phyloP scores from a whole-genome alignment of 2,888 invertebrate genomes.

The Panzeria rudis region DNA sequence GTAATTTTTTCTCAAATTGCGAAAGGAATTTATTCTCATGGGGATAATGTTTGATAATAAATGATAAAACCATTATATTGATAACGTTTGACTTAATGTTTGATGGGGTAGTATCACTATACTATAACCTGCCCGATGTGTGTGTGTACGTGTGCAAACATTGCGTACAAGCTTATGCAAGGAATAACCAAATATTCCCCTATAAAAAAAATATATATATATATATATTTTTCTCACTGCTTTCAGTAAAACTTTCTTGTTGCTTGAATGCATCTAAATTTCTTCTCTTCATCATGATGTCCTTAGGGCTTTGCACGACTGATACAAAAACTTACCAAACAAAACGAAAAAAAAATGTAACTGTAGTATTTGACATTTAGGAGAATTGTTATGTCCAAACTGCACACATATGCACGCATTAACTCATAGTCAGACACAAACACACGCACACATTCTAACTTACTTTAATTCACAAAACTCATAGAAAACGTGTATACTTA shows the following conservation, averaged over 20 bases:
- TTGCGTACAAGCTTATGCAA: conserved; percentile 14
- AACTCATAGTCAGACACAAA: background rate
- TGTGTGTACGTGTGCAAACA: background rate
- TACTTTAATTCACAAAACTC: conserved; percentile 8
- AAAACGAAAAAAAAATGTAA: conserved; percentile 21
- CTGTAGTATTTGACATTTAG: conserved; percentile 68
- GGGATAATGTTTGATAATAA: too few relatives aligned
- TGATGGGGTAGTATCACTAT: background rate
- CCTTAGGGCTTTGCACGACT: conserved; percentile 48
- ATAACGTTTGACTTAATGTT: background rate
- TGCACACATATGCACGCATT: conserved; percentile 20
- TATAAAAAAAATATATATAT: background rate
- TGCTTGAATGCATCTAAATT: conserved; percentile 59
- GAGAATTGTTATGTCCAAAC: conserved; percentile 60
- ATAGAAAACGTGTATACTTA: background rate
- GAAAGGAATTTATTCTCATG: too few relatives aligned
- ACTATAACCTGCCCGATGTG: background rate
- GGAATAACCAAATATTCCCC: conserved; percentile 43
- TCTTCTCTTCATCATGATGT: conserved; percentile 57
- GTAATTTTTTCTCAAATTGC: too few relatives aligned
- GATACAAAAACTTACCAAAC: conserved; percentile 43
- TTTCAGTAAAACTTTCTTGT: conserved; percentile 47
- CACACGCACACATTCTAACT: background rate
- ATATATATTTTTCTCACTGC: background rate
- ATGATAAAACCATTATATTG: background rate